Evolutionary conservation across 2,113 vertebrate genomes (phyloP).

Genomic region (Corapipo altera): DNA sequence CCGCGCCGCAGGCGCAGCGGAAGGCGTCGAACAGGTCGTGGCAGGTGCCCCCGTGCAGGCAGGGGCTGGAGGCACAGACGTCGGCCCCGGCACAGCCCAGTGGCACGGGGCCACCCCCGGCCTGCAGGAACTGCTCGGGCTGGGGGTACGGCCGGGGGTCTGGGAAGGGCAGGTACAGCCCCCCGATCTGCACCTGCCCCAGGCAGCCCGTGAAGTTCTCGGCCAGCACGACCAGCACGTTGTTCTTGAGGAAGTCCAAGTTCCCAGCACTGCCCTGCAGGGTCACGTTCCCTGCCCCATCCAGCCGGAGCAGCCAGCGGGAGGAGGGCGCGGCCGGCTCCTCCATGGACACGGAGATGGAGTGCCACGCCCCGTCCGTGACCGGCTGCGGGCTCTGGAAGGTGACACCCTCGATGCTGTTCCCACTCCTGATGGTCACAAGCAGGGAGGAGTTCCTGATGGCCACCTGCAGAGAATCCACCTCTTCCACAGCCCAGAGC

Average conservation of each 20-base stretch:
- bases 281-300: slow-evolving; percentile 55
- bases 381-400: slow-evolving; percentile 71
- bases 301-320: slow-evolving; percentile 81
- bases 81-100: slow-evolving; percentile 81
- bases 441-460: slow-evolving; percentile 82
- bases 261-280: slow-evolving; percentile 70
- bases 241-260: slow-evolving; percentile 82
- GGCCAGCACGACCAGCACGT: slow-evolving; percentile 70
- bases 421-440: slow-evolving; percentile 77
- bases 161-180: slow-evolving; percentile 82
- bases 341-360: slow-evolving; percentile 75
- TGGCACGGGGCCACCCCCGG: neutral
- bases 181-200: slow-evolving; percentile 83
- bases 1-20: slow-evolving; percentile 79
- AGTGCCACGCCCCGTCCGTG: slow-evolving; percentile 89
- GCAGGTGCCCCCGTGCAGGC: slow-evolving; percentile 82
- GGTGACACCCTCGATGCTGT: slow-evolving; percentile 70
- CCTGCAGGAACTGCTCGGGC: slow-evolving; percentile 71
- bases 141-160: slow-evolving; percentile 59
- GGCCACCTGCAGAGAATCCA: slow-evolving; percentile 79
- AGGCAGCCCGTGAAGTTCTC: slow-evolving; percentile 91
- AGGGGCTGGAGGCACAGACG: slow-evolving; percentile 81
- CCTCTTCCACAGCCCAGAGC: slow-evolving; percentile 67
- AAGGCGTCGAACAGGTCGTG: slow-evolving; percentile 86
- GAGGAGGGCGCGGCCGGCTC: slow-evolving; percentile 53